Conservation (phyloP, 2,797 vertebrate species). For the Pseudochromis fuscus region DNA sequence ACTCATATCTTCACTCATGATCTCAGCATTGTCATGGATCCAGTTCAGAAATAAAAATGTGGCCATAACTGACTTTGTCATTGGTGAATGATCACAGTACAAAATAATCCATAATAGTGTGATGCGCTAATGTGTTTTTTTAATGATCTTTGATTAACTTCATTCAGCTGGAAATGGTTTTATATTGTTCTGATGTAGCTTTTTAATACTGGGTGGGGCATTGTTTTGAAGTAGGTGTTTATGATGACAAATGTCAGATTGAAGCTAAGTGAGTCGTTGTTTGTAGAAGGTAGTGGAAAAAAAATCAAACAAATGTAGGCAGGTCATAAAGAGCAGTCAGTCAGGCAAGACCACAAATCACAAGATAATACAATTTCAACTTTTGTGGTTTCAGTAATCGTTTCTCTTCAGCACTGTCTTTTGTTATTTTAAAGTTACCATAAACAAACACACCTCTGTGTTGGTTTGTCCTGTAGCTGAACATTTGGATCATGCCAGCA, state of each 20-base stretch:
- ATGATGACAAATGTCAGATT: slow-evolving; percentile 57
- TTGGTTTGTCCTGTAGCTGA: slow-evolving; percentile 48
- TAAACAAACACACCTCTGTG: slow-evolving; percentile 55
- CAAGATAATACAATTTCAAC: slow-evolving; percentile 12
- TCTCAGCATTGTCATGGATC: slow-evolving; percentile 28
- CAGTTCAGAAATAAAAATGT: slow-evolving; percentile 40
- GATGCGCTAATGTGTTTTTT: slow-evolving; percentile 63
- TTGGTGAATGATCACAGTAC: slow-evolving; percentile 41
- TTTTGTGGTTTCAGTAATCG: slow-evolving; percentile 33
- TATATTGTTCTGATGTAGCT: slow-evolving; percentile 76
- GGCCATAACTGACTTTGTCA: slow-evolving; percentile 33
- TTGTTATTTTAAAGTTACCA: slow-evolving; percentile 32
- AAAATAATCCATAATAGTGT: slow-evolving; percentile 46
- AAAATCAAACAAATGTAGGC: slow-evolving; percentile 74
- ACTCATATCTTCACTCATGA: slow-evolving; percentile 35
- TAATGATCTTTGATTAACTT: slow-evolving; percentile 66
- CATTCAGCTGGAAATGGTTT: slow-evolving; percentile 69
- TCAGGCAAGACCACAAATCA: slow-evolving; percentile 45
- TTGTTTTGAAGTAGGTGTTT: slow-evolving; percentile 60
- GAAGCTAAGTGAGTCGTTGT: slow-evolving; percentile 64
- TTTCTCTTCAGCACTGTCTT: slow-evolving; percentile 50
- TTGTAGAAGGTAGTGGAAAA: slow-evolving; percentile 73
- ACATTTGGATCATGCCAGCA: slow-evolving; percentile 50
- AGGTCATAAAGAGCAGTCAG: slow-evolving; percentile 58
- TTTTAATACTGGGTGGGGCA: slow-evolving; percentile 61